These are phyloP conservation scores for Drosophila pseudotakahashii DNA, from an alignment of 2,888 invertebrate species.

Conservation along the genomic window DNA sequence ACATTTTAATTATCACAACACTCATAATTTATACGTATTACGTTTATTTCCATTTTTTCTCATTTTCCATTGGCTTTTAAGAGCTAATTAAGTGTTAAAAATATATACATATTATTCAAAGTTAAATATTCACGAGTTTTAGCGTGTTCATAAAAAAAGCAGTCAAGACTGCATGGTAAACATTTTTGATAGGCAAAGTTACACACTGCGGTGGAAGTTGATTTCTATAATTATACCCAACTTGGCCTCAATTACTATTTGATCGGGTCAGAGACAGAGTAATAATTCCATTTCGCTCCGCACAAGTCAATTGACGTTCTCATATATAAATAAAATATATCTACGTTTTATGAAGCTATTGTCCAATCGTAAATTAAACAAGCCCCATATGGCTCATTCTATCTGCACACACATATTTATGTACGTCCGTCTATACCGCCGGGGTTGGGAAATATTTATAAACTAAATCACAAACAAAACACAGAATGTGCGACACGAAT, in stretches of 20 bases:
- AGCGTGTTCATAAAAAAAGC: constrained; percentile 30
- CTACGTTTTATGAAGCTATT: constrained; percentile 59
- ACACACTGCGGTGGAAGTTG: constrained; percentile 11
- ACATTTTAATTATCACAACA: constrained; percentile 76
- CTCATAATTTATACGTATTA: constrained; percentile 63
- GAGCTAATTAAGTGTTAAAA: constrained; percentile 72
- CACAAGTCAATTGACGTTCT: constrained; percentile 39
- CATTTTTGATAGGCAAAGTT: constrained; percentile 17
- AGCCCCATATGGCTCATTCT: constrained; percentile 57
- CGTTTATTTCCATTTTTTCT: constrained; percentile 10
- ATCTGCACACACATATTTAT: constrained; percentile 12
- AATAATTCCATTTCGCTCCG: constrained; percentile 11
- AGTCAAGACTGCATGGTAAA: constrained; percentile 38
- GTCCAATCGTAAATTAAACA: constrained; percentile 68
- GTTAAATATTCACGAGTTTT: constrained; percentile 21
- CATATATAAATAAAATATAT: constrained; percentile 33
- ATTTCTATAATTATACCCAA: constrained; percentile 39
- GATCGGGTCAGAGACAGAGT: constrained; percentile 23
- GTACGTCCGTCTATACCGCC: not conserved
- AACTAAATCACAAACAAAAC: constrained; percentile 69
- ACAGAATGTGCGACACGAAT: constrained; percentile 59
- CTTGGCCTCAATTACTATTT: constrained; percentile 41
- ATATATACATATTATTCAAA: constrained; percentile 26
- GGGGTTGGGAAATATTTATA: constrained; percentile 55
- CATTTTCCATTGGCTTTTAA: constrained; percentile 27